These are phyloP conservation scores for Myotis daubentonii DNA, from an alignment of 2,797 vertebrate species.

Conservation along the genomic window DNA sequence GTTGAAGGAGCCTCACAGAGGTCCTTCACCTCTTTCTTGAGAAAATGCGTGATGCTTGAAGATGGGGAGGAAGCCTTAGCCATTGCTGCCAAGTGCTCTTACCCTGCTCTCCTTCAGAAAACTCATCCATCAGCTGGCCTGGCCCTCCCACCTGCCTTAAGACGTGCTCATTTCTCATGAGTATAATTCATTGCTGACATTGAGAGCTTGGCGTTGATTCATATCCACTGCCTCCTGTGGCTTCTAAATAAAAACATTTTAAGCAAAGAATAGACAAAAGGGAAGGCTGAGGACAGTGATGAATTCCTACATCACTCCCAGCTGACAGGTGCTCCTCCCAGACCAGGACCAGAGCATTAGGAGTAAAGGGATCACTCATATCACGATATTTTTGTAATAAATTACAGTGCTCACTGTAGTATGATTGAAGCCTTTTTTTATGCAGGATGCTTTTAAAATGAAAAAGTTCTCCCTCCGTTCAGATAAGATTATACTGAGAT, in stretches of 20 bases:
- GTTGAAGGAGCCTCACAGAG: not conserved
- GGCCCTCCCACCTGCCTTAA: not conserved
- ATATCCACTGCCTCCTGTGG: constrained; percentile 61
- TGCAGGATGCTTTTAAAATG: constrained; percentile 27
- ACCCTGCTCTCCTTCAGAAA: constrained; percentile 28
- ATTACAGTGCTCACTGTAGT: not conserved
- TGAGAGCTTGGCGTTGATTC: constrained; percentile 57
- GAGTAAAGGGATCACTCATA: constrained; percentile 41
- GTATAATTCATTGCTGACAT: constrained; percentile 51
- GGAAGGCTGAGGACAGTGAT: constrained; percentile 28
- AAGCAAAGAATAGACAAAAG: constrained; percentile 56
- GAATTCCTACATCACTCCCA: constrained; percentile 27
- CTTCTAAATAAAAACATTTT: constrained; percentile 74
- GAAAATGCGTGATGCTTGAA: constrained; percentile 43
- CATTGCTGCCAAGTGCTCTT: constrained; percentile 10
- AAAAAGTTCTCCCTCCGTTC: constrained; percentile 7
- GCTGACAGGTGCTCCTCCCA: constrained; percentile 34
- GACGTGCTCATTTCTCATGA: constrained; percentile 18
- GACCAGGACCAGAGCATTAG: not conserved
- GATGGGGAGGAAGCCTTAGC: not conserved
- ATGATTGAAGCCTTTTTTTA: constrained; percentile 29
- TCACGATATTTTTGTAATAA: constrained; percentile 35
- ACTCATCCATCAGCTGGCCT: constrained; percentile 4
- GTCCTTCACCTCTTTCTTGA: constrained; percentile 20
- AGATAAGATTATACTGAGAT: not conserved